These are phyloP conservation scores for Strongylocentrotus purpuratus DNA, from an alignment of 35 echinoderm and acorn worm species.

Conservation along the genomic window DNA sequence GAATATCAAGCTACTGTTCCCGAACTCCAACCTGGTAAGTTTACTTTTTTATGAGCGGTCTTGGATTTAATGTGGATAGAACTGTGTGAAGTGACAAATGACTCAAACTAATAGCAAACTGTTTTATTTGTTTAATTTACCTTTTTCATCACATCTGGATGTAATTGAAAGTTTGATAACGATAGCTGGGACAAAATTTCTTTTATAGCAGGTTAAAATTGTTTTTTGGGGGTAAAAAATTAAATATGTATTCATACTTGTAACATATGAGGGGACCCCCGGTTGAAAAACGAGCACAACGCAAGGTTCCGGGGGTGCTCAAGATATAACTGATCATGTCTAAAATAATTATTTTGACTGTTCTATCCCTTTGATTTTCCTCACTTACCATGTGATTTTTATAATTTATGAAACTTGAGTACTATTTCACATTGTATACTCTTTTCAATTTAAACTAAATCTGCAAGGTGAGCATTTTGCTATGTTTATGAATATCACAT, in stretches of 20 bases:
- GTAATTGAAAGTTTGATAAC: too few relatives aligned
- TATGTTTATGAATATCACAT: not conserved
- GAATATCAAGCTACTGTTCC: constrained; percentile 96
- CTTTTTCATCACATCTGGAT: too few relatives aligned
- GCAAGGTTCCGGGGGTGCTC: not conserved
- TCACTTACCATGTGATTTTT: not conserved
- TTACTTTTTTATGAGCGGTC: not conserved
- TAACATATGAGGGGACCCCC: not conserved
- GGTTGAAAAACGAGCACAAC: not conserved
- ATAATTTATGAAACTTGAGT: too few relatives aligned
- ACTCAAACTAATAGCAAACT: too few relatives aligned
- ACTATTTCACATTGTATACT: too few relatives aligned
- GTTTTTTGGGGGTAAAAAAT: too few relatives aligned
- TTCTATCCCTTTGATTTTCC: not conserved
- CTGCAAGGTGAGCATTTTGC: not conserved
- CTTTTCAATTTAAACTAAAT: not conserved
- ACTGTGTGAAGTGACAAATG: too few relatives aligned
- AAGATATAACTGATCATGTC: not conserved
- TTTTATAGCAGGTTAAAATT: too few relatives aligned
- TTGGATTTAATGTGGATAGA: too few relatives aligned
- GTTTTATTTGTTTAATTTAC: too few relatives aligned
- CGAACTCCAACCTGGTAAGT: constrained; percentile 81
- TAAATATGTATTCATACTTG: not conserved
- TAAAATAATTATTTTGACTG: not conserved
- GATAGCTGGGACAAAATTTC: too few relatives aligned